These are phyloP conservation scores for Acrobeloides nanus DNA, from an alignment of 2,888 invertebrate species.

Conservation along the genomic window DNA sequence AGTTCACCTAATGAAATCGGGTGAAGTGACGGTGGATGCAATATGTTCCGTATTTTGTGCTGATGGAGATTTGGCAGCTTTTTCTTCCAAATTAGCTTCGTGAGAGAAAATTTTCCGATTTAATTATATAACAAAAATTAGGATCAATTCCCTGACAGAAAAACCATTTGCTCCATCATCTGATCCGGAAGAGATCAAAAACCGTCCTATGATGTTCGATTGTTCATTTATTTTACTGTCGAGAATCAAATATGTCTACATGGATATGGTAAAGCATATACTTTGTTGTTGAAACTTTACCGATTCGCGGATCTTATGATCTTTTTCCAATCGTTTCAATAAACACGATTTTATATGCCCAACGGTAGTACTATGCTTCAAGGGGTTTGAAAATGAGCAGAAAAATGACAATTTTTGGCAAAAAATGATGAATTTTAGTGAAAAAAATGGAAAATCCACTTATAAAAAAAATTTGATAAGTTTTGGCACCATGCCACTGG, in stretches of 20 bases:
- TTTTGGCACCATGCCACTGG: no score
- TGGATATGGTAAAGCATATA: no score
- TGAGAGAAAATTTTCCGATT: constrained; percentile 2
- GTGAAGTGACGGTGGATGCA: constrained; percentile 5
- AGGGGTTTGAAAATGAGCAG: no score
- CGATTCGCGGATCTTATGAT: no score
- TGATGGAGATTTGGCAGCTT: constrained; percentile 13
- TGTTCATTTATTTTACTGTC: constrained; percentile 19
- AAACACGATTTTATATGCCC: no score
- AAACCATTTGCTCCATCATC: background rate
- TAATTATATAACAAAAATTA: background rate
- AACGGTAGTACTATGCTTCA: no score
- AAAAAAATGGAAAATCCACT: no score
- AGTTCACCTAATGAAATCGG: constrained; percentile 5
- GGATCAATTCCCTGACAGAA: constrained; percentile 8
- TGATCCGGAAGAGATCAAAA: constrained; percentile 8
- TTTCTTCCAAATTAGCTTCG: constrained; percentile 20
- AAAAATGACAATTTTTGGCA: no score
- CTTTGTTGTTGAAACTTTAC: no score
- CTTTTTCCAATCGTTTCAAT: no score
- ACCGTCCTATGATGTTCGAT: constrained; percentile 14
- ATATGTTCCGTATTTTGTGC: constrained; percentile 21
- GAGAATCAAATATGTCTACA: constrained; percentile 13
- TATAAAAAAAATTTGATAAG: no score
- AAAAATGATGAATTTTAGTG: no score